These are phyloP conservation scores for Zoanthus solanderi DNA, from an alignment of 92 coral and sea anemone species.

Conservation along the genomic window DNA sequence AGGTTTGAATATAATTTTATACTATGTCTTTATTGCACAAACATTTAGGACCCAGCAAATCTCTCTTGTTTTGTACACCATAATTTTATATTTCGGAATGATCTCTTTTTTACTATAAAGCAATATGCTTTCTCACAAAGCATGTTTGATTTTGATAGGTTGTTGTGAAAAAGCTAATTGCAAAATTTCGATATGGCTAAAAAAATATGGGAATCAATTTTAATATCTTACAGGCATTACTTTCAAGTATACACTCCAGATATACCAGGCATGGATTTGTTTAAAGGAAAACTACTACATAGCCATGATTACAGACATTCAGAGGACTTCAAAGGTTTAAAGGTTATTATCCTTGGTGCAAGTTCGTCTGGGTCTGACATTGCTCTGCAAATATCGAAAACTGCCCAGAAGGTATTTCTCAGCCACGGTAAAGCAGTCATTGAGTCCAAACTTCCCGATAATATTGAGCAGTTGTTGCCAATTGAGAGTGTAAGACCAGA, in stretches of 20 bases:
- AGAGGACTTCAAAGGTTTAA: constrained; percentile 65
- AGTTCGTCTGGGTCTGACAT: constrained; percentile 85
- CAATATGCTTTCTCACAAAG: too few relatives aligned
- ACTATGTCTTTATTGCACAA: too few relatives aligned
- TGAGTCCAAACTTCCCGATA: constrained; percentile 69
- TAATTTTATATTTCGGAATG: too few relatives aligned
- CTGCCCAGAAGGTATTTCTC: constrained; percentile 79
- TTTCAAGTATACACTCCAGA: constrained; percentile 69
- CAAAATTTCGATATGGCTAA: too few relatives aligned
- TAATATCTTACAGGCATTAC: constrained; percentile 76
- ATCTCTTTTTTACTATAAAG: too few relatives aligned
- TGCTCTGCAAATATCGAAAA: constrained; percentile 61
- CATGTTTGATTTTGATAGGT: too few relatives aligned
- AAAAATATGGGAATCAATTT: not conserved
- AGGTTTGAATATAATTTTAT: too few relatives aligned
- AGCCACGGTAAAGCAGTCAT: constrained; percentile 69
- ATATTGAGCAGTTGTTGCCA: constrained; percentile 70
- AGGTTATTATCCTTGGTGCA: constrained; percentile 82
- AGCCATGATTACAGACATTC: constrained; percentile 84
- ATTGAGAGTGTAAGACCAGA: constrained; percentile 64
- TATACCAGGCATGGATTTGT: constrained; percentile 77
- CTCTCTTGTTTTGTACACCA: too few relatives aligned
- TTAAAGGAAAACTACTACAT: constrained; percentile 85
- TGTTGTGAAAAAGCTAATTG: too few relatives aligned
- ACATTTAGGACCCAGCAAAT: too few relatives aligned